Conservation (phyloP, 2,888 invertebrate species). For the Leptinotarsa tumamoca region DNA sequence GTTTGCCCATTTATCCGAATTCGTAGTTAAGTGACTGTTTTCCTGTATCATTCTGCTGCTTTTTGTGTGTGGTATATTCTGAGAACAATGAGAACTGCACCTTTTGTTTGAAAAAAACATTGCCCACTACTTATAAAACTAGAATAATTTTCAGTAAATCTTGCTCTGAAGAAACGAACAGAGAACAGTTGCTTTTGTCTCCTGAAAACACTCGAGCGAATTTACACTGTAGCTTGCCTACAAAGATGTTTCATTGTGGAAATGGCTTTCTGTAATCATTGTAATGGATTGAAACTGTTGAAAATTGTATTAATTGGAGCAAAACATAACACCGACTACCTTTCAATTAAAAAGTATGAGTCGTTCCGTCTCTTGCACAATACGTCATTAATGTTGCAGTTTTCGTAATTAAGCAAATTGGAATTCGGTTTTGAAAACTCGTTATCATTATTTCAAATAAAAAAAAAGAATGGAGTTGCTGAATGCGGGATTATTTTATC, state of each 20-base stretch:
- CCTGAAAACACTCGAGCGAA: background rate
- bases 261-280: conserved; percentile 34
- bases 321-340: conserved; percentile 27
- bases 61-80: no score
- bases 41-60: no score
- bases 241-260: conserved; percentile 21
- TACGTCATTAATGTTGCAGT: conserved; percentile 1
- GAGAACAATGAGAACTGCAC: background rate
- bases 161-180: background rate
- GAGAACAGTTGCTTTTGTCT: conserved; percentile 20
- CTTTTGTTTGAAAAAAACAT: background rate
- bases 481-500: background rate
- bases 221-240: background rate
- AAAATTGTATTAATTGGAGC: conserved; percentile 31
- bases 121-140: background rate
- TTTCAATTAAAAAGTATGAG: conserved; percentile 33
- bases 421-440: background rate
- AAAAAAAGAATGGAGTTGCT: background rate
- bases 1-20: no score
- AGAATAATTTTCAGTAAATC: background rate
- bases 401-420: conserved; percentile 24
- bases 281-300: conserved; percentile 40
- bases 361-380: conserved; percentile 12
- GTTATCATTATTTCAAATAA: background rate
- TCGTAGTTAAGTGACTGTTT: no score